A percentile compares a stretch with the other conserved stretches of the same genome.
Conservation (phyloP, 2,888 invertebrate species). For the Ophonus ardosiacus region DNA sequence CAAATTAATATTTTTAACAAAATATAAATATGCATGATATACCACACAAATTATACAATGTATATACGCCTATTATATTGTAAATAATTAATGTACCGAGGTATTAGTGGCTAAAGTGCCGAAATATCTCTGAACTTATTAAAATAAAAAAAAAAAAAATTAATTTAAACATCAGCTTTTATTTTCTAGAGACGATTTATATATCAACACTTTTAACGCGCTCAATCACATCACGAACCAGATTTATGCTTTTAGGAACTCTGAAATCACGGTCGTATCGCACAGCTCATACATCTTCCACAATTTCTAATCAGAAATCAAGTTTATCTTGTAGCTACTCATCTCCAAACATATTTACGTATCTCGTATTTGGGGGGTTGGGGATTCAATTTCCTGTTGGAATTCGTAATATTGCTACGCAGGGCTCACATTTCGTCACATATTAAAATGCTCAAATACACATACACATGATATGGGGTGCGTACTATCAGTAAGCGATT, state of each 20-base stretch:
- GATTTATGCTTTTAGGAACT: neutral
- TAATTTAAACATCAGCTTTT: too few relatives aligned
- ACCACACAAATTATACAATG: too few relatives aligned
- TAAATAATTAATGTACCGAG: too few relatives aligned
- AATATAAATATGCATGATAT: too few relatives aligned
- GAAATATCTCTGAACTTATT: too few relatives aligned
- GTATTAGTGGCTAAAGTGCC: too few relatives aligned
- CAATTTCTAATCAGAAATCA: conserved; percentile 13
- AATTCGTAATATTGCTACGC: conserved; percentile 38
- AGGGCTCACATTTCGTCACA: conserved; percentile 31
- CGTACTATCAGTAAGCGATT: neutral
- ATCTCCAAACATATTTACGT: conserved; percentile 17
- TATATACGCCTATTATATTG: too few relatives aligned
- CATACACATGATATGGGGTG: neutral
- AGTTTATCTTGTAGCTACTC: conserved; percentile 1
- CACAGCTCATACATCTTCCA: neutral
- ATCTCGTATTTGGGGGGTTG: neutral
- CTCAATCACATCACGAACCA: neutral
- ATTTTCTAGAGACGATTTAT: too few relatives aligned
- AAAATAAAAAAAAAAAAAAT: too few relatives aligned
- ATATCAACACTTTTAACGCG: too few relatives aligned
- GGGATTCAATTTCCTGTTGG: conserved; percentile 35
- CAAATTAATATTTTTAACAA: too few relatives aligned
- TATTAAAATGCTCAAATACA: conserved; percentile 18
- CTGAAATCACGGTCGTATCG: neutral